Evolutionary conservation across 1,140 invertebrate genomes (phyloP).

Genomic region (Pygmarrhopalites habei): DNA sequence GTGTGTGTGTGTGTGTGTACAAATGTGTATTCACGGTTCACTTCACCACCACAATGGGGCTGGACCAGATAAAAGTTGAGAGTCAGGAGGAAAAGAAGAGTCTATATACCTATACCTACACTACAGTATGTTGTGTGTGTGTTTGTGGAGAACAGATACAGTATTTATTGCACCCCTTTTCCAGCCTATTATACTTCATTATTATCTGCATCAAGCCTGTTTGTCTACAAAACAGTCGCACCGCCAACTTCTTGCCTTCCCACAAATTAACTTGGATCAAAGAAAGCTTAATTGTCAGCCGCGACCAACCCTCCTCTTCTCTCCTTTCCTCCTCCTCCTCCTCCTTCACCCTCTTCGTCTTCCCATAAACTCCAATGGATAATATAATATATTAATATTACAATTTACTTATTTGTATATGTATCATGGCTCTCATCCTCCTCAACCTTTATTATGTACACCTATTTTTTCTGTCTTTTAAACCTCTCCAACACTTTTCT

Average conservation of each 20-base stretch:
- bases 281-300: constrained; percentile 8
- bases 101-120: constrained; percentile 1
- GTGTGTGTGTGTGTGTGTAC: no score
- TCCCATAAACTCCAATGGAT: constrained; percentile 6
- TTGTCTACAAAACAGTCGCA: constrained; percentile 8
- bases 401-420: constrained; percentile 1
- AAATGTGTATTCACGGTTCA: constrained; percentile 12
- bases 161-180: constrained; percentile 11
- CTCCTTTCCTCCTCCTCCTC: no score
- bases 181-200: constrained; percentile 10
- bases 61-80: not conserved
- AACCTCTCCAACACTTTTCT: no score
- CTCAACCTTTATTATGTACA: no score
- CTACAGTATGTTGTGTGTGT: no score
- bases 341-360: no score
- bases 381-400: not conserved
- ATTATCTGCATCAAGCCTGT: constrained; percentile 5
- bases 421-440: no score
- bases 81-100: not conserved
- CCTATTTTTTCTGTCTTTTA: no score
- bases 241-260: constrained; percentile 1
- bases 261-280: constrained; percentile 11
- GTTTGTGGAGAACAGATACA: no score
- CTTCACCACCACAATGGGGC: no score
- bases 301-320: not conserved